Evolutionary conservation across 2,113 vertebrate species (phyloP).

Genomic region (Diphyllodes magnificus): DNA sequence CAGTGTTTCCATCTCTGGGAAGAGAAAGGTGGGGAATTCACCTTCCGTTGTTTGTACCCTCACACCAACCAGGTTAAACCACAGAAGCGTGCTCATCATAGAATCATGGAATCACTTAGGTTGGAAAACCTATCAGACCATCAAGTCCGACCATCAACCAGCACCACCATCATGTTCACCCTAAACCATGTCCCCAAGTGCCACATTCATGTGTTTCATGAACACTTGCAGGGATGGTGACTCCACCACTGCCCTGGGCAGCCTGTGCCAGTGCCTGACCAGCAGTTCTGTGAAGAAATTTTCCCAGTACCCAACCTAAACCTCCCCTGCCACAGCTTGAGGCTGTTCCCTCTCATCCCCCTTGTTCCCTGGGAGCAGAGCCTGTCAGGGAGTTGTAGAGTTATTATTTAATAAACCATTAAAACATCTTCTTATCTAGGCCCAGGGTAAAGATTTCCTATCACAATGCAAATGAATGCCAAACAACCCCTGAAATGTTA

Average conservation of each 20-base stretch:
- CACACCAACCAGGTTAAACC: not conserved
- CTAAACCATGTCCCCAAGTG: not conserved
- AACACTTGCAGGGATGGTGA: not conserved
- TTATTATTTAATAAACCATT: not conserved
- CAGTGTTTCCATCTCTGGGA: not conserved
- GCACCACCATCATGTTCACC: not conserved
- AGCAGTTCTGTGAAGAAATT: not conserved
- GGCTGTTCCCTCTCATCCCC: not conserved
- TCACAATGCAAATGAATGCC: not conserved
- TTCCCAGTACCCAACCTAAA: not conserved
- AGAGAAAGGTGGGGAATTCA: not conserved
- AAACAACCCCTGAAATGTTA: not conserved
- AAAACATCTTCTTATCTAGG: not conserved
- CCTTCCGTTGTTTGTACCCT: not conserved
- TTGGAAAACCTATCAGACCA: not conserved
- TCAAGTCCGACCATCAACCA: not conserved
- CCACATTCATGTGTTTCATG: not conserved
- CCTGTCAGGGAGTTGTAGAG: not conserved
- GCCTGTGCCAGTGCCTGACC: not conserved
- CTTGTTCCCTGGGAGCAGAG: not conserved
- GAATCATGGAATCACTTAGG: not conserved
- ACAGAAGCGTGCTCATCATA: not conserved
- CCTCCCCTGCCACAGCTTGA: not conserved
- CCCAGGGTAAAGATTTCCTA: not conserved
- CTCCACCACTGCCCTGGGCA: not conserved